Conservation (phyloP, 2,888 invertebrate genomes). For the Pardosa pseudoannulata region DNA sequence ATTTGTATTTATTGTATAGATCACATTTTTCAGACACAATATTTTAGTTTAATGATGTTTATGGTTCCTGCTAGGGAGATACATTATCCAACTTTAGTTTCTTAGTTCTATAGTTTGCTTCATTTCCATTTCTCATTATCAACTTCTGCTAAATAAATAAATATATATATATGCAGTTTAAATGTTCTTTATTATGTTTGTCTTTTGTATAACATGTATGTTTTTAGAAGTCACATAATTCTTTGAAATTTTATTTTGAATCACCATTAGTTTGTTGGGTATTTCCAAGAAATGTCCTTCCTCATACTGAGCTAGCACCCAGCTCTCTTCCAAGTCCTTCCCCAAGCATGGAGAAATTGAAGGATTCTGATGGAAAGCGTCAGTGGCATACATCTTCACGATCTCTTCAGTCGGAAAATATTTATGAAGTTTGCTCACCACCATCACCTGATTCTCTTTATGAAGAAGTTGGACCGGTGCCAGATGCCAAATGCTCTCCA, state of each 20-base stretch:
- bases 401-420: conserved; percentile 65
- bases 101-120: too few species aligned
- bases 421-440: conserved; percentile 70
- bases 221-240: too few species aligned
- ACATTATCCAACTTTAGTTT: too few species aligned
- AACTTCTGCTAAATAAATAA: too few species aligned
- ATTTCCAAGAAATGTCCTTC: conserved; percentile 64
- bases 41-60: too few species aligned
- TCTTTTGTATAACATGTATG: too few species aligned
- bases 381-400: conserved; percentile 61
- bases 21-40: too few species aligned
- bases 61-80: too few species aligned
- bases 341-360: conserved; percentile 55
- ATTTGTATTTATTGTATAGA: too few species aligned
- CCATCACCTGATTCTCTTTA: conserved; percentile 68
- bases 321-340: conserved; percentile 66
- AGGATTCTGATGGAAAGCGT: conserved; percentile 48
- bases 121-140: too few species aligned
- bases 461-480: conserved; percentile 63
- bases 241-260: background rate
- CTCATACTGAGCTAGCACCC: conserved; percentile 66
- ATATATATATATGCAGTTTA: too few species aligned
- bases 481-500: conserved; percentile 42
- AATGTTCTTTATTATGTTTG: too few species aligned
- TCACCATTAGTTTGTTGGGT: conserved; percentile 65